These are phyloP conservation scores for Toxotes chatareus DNA, from an alignment of 2,113 vertebrate genomes.

Conservation along the genomic window DNA sequence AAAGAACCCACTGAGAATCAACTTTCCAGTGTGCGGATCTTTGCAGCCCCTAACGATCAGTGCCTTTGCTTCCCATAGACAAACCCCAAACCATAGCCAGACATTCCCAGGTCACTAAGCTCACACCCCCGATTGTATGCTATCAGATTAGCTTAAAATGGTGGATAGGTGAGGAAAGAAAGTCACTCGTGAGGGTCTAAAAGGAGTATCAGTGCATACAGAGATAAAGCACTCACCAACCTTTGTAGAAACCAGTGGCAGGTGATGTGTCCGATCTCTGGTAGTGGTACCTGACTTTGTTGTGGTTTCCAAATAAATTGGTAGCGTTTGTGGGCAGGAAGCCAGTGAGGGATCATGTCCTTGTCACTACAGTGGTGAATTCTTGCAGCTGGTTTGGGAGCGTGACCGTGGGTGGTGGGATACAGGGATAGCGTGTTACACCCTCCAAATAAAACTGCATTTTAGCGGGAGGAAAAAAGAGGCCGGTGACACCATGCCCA, in stretches of 20 bases:
- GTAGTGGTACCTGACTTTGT: neutral
- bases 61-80: neutral
- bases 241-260: rapidly evolving
- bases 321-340: neutral
- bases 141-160: neutral
- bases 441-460: slow-evolving; percentile 14
- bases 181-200: neutral
- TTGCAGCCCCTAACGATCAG: neutral
- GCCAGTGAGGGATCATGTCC: neutral
- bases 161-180: neutral
- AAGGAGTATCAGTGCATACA: neutral
- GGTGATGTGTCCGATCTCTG: neutral
- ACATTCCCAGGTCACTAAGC: neutral
- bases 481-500: neutral
- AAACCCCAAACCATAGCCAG: rapidly evolving
- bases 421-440: slow-evolving; percentile 1
- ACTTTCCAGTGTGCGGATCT: neutral
- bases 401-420: slow-evolving; percentile 1
- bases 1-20: neutral
- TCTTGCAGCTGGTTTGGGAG: neutral
- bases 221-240: neutral
- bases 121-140: neutral
- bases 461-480: neutral
- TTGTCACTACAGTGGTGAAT: neutral
- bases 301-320: neutral